phyloP scores from a whole-genome alignment of 2,113 vertebrate species.

The Salvelinus alpinus region DNA sequence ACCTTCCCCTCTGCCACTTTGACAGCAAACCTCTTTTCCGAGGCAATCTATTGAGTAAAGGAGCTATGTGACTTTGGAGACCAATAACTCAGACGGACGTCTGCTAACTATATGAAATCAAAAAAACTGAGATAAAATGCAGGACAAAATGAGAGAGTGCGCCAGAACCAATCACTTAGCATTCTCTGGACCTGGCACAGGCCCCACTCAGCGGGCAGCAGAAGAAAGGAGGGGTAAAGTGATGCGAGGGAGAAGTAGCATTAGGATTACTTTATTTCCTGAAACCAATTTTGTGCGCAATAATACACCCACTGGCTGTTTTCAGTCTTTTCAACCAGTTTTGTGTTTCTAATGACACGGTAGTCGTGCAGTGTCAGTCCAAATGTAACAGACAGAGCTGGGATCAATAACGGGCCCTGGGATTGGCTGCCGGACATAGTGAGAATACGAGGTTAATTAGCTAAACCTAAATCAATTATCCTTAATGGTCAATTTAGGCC shows the following conservation, averaged over 20 bases:
- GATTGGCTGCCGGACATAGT: constrained; percentile 39
- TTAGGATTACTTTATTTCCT: constrained; percentile 52
- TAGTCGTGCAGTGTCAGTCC: constrained; percentile 12
- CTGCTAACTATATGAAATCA: constrained; percentile 57
- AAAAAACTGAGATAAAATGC: constrained; percentile 58
- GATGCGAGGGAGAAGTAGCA: constrained; percentile 18
- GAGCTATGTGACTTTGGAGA: constrained; percentile 49
- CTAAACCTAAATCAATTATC: constrained; percentile 66
- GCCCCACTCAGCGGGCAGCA: constrained; percentile 35
- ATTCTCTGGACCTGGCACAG: constrained; percentile 63
- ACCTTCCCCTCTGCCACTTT: constrained; percentile 22
- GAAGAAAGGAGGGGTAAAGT: constrained; percentile 7
- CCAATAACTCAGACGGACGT: constrained; percentile 57
- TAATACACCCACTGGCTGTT: no score
- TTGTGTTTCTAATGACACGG: no score
- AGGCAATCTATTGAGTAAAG: constrained; percentile 33
- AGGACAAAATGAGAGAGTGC: constrained; percentile 53
- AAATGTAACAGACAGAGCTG: not conserved
- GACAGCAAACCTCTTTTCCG: constrained; percentile 28
- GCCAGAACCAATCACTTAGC: constrained; percentile 66
- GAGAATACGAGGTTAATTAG: constrained; percentile 27
- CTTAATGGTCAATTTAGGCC: constrained; percentile 58
- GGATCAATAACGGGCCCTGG: constrained; percentile 61
- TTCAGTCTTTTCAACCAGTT: no score
- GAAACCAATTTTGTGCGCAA: constrained; percentile 32